Conservation (phyloP, 2,797 vertebrate species). For the Syngnathus acus region DNA sequence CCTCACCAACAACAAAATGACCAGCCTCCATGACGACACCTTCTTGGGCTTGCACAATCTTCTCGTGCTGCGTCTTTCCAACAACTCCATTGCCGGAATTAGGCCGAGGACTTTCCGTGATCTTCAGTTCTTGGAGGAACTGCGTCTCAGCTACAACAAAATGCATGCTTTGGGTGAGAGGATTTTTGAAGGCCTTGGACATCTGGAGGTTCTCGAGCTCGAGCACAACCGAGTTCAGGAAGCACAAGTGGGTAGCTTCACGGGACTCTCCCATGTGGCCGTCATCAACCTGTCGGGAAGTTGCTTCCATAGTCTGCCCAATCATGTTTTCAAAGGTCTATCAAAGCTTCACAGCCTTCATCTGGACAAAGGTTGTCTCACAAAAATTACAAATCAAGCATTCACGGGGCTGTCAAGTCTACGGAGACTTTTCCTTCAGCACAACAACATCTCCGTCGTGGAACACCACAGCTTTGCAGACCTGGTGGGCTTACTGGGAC, state of each 20-base stretch:
- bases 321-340: constrained; percentile 80
- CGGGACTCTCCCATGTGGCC: constrained; percentile 79
- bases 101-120: constrained; percentile 84
- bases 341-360: constrained; percentile 89
- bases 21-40: constrained; percentile 79
- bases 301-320: constrained; percentile 78
- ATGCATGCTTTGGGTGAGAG: constrained; percentile 74
- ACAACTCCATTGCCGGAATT: constrained; percentile 79
- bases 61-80: constrained; percentile 85
- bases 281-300: constrained; percentile 91
- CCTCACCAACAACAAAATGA: constrained; percentile 85
- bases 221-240: constrained; percentile 89
- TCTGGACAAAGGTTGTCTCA: constrained; percentile 83
- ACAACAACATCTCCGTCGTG: constrained; percentile 75
- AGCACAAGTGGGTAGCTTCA: constrained; percentile 74
- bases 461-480: constrained; percentile 81
- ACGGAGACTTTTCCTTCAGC: constrained; percentile 83
- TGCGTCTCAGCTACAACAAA: constrained; percentile 83
- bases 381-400: constrained; percentile 69
- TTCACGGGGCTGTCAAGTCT: constrained; percentile 81
- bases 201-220: constrained; percentile 84
- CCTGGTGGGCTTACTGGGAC: constrained; percentile 77
- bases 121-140: constrained; percentile 88
- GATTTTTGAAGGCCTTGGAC: constrained; percentile 84
- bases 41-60: constrained; percentile 83